Conservation (phyloP, 2,888 invertebrate species). For the Agelastica alni region DNA sequence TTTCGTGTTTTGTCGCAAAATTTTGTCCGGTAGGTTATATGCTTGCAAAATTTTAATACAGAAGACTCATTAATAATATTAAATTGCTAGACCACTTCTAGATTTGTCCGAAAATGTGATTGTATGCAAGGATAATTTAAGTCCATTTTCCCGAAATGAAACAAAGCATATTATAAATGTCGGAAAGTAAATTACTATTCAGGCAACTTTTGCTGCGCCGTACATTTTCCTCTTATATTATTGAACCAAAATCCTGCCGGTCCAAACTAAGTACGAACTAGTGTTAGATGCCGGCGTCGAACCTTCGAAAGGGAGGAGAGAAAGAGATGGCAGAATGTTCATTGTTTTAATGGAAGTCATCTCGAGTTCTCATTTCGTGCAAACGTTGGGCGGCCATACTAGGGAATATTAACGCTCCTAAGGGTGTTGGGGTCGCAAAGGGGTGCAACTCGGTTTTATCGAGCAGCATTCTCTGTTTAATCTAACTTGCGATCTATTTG, state of each 20-base stretch:
- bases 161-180: conserved; percentile 25
- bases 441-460: conserved; percentile 50
- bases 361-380: conserved; percentile 57
- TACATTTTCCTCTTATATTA: conserved; percentile 38
- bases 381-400: conserved; percentile 56
- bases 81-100: neutral
- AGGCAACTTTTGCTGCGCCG: conserved; percentile 23
- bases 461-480: conserved; percentile 57
- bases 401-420: conserved; percentile 57
- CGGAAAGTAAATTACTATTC: conserved; percentile 27
- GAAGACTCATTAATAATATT: too few species aligned
- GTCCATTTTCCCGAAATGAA: conserved; percentile 18
- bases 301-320: conserved; percentile 27
- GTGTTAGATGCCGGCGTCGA: conserved; percentile 42
- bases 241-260: conserved; percentile 44
- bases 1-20: too few species aligned
- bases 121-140: conserved; percentile 7
- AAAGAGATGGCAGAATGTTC: conserved; percentile 43
- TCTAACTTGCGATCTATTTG: conserved; percentile 58
- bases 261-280: conserved; percentile 47
- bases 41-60: too few species aligned
- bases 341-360: conserved; percentile 59
- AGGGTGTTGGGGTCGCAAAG: conserved; percentile 49
- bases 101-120: neutral
- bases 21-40: too few species aligned